Conservation (phyloP, 2,113 vertebrate genomes). For the Maccullochella peelii region DNA sequence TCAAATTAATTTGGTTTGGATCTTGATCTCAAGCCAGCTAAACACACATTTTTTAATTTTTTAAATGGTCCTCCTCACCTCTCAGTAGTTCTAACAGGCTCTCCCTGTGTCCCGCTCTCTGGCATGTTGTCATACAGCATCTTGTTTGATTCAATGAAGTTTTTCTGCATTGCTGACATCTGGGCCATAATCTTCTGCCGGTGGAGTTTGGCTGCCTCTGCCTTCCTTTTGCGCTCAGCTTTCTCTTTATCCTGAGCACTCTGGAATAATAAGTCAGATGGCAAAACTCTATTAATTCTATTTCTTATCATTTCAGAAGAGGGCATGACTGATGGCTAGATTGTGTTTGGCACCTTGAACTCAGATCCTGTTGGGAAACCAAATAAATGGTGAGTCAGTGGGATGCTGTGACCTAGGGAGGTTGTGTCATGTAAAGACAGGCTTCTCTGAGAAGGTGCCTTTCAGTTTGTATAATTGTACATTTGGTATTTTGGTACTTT, state of each 20-base stretch:
- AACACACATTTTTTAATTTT: neutral
- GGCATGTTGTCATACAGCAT: slow-evolving; percentile 93
- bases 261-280: slow-evolving; percentile 72
- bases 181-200: slow-evolving; percentile 99
- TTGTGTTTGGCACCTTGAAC: neutral
- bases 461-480: neutral
- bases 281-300: neutral
- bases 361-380: neutral
- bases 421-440: neutral
- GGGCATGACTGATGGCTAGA: neutral
- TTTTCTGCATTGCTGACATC: slow-evolving; percentile 98
- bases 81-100: slow-evolving; percentile 57
- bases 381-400: neutral
- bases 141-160: slow-evolving; percentile 98
- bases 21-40: neutral
- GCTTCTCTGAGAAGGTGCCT: neutral
- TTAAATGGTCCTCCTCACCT: slow-evolving; percentile 73
- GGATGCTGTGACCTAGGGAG: neutral
- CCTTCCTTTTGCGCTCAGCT: slow-evolving; percentile 95
- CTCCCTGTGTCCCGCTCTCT: slow-evolving; percentile 83
- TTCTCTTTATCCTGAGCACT: slow-evolving; percentile 94
- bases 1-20: neutral
- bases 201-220: slow-evolving; percentile 95
- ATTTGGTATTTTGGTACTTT: neutral
- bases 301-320: neutral